Base-by-base conservation (phyloP, 2,888 invertebrate genomes). In the Eristalinus aeneus region DNA sequence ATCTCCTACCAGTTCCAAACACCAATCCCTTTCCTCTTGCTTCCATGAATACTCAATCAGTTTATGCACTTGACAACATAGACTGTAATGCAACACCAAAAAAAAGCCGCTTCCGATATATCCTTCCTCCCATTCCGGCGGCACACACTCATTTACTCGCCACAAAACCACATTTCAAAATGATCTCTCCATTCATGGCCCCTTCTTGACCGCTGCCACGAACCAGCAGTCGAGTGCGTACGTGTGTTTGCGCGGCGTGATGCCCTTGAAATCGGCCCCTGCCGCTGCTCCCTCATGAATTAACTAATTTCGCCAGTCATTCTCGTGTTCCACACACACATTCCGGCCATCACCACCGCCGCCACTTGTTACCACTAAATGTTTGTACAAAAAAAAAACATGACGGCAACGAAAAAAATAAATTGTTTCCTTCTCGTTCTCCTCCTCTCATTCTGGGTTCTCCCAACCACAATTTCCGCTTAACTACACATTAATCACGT, bases 401-500 rank as follows among this genome's bases (percentile, higher is more conserved):
- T 4, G n/a, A 16, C n/a, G 16, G n/a, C 16, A 46, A 16, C 34
- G 8, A 46, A 4, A 46, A 16, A n/a, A 46, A 46, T 46, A 46
- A 46, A 46, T 16, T 46, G 46, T 46, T 46, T 46, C 56, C 22
- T 56, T 56, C 56, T 56, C 56, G 22, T 23, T 20, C 53, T 3
- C 53, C 53, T 22, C 56, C 39, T 1, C 56, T 23, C 53, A 53
- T 34, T 6, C 9, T 46, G 12, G 4, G 12, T 3, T 12, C n/a
- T n/a, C 60, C 64, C 74, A 80, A 63, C 71, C 75, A 76, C 67
- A 64, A 53, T 82, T 86, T 86, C 82, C 86, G 86, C 82, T 86
- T 86, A 86, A 86, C 86, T 86, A 82, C 82, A 86, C 82, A 86
- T 86, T 86, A 86, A 86, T 86, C 86, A 86, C 82, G 86, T 82